Base-by-base conservation (phyloP, 2,797 vertebrate species). In the Cephalopachus bancanus region DNA sequence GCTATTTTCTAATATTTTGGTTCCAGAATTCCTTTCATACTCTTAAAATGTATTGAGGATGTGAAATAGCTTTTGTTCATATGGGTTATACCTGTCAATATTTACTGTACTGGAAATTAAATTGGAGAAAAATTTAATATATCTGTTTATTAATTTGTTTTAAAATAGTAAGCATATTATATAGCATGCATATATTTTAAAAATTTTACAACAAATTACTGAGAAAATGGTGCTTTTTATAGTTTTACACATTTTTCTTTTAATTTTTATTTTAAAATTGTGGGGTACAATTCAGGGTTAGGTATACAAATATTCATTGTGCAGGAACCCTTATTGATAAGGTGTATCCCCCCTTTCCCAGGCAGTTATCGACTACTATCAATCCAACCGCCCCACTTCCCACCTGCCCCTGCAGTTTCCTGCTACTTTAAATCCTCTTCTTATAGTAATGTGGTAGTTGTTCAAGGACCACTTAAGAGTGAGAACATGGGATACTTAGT, bases 191-290 rank as follows among this genome's bases (percentile, higher is more conserved):
- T 72, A 49, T 17, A 75, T 81, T 84, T 78, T 37, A 83, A 72
- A 62, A 67, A 84, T 74, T 65, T 94, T 72, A 71, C 30, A 81
- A 72, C 24, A 76, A 67, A 60, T 75, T 64, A 88, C 17, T 84
- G 49, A 92, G 71, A 92, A 94, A 9, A 83, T 62, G 57, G 28
- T 79, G 71, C 16, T 83, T 84, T 83, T 94, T 75, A 91, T 9
- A 57, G 22, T 62, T 84, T 92, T 81, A 37, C 37, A 37, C 37
- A 37, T 37, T 37, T 37, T 37, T 37, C 37, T 37, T 37, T 37
- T 37, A 37, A 37, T 37, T 37, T 37, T 37, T 37, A 37, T 37
- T 37, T 37, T 37, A 37, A 37, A 37, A 37, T 37, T 37, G 37
- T 37, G 37, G 37, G 37, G 37, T 37, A 37, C 37, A 37, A 37